phyloP scores from a whole-genome alignment of 2,113 vertebrate species.

The Anhinga rufa region DNA sequence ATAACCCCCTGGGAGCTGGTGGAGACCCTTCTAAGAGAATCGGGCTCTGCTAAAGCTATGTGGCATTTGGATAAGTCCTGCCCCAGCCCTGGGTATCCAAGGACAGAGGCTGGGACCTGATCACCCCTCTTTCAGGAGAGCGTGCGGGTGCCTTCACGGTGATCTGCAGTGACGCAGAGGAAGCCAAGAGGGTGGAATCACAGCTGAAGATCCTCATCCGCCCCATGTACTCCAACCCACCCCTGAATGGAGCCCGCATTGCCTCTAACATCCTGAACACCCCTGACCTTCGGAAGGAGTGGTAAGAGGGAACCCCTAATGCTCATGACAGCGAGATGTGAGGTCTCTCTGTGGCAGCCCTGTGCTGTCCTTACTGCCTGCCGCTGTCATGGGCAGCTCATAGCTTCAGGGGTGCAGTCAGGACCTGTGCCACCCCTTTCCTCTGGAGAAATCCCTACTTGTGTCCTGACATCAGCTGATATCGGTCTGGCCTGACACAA shows the following conservation, averaged over 20 bases:
- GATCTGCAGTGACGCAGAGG: slow-evolving; percentile 86
- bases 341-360: neutral
- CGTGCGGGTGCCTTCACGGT: slow-evolving; percentile 93
- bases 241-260: slow-evolving; percentile 92
- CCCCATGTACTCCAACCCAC: slow-evolving; percentile 97
- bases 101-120: neutral
- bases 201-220: slow-evolving; percentile 98
- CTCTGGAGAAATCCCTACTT: neutral
- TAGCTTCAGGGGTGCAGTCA: neutral
- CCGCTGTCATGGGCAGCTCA: neutral
- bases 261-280: slow-evolving; percentile 87
- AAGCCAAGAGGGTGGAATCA: slow-evolving; percentile 93
- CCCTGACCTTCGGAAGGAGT: slow-evolving; percentile 87
- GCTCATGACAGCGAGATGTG: fast-evolving
- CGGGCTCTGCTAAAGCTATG: neutral
- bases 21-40: neutral
- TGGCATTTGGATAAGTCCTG: neutral
- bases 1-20: neutral
- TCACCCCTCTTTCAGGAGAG: slow-evolving; percentile 77
- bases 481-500: neutral
- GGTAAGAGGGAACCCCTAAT: slow-evolving; percentile 66
- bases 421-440: neutral
- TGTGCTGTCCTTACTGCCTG: neutral
- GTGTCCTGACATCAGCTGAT: neutral
- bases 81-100: neutral